These are phyloP conservation scores for Podarcis siculus DNA, from an alignment of 2,797 vertebrate genomes.

Conservation along the genomic window DNA sequence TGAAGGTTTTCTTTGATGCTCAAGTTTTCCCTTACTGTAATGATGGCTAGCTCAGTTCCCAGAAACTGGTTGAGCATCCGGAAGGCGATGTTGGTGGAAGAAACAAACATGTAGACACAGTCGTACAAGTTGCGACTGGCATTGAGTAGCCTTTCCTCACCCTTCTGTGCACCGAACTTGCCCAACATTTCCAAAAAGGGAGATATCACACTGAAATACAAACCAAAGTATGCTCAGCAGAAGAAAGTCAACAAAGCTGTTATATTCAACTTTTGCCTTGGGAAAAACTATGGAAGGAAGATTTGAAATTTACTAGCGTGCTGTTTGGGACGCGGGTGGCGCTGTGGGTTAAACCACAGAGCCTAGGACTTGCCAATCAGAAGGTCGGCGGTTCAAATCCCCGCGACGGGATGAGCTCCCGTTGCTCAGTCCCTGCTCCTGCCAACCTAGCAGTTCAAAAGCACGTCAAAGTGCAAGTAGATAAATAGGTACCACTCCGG, in stretches of 20 bases:
- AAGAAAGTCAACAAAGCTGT: constrained; percentile 27
- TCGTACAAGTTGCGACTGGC: constrained; percentile 58
- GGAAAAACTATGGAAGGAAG: too few species aligned
- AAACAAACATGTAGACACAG: constrained; percentile 47
- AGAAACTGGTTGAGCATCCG: constrained; percentile 46
- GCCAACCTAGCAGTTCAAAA: too few species aligned
- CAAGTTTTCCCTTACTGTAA: constrained; percentile 56
- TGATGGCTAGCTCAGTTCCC: constrained; percentile 47
- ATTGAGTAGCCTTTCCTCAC: constrained; percentile 53
- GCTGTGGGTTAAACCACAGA: too few species aligned
- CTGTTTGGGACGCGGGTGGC: too few species aligned
- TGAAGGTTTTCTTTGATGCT: constrained; percentile 67
- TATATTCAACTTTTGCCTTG: too few species aligned
- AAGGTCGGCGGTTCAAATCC: too few species aligned
- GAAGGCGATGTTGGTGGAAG: constrained; percentile 55
- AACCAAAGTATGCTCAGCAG: constrained; percentile 31
- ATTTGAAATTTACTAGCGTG: too few species aligned
- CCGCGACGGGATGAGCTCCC: too few species aligned
- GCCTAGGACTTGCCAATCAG: too few species aligned
- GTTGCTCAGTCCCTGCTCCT: too few species aligned
- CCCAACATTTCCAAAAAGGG: constrained; percentile 55
- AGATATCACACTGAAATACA: constrained; percentile 57
- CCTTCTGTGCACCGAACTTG: constrained; percentile 28
- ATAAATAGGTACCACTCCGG: too few species aligned
- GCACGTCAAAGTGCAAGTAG: too few species aligned